Evolutionary conservation across 2,888 invertebrate genomes (phyloP).

Genomic region (Cantharis rustica): DNA sequence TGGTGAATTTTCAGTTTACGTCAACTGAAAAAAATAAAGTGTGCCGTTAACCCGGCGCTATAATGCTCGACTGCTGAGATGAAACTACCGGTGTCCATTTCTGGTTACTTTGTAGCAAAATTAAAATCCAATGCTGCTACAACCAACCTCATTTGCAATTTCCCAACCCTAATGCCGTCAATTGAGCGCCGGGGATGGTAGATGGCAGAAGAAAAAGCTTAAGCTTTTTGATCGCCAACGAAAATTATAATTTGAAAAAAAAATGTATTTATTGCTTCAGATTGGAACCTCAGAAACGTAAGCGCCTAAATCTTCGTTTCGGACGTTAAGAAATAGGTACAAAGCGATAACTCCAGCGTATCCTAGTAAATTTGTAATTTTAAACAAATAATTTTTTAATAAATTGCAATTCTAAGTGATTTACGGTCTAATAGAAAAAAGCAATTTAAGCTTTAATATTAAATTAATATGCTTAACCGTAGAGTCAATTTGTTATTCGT

Average conservation of each 20-base stretch:
- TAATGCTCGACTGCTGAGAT: too few species aligned
- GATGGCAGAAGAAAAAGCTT: too few species aligned
- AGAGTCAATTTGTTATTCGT: neutral
- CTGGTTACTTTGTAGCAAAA: too few species aligned
- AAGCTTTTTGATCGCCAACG: too few species aligned
- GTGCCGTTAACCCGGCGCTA: too few species aligned
- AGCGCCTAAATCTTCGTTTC: neutral
- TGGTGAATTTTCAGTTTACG: neutral
- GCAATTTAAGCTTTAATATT: neutral
- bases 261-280: neutral
- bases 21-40: neutral
- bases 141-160: too few species aligned
- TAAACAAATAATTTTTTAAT: neutral
- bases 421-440: neutral
- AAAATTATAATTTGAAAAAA: too few species aligned
- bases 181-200: too few species aligned
- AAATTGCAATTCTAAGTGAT: neutral
- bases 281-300: neutral
- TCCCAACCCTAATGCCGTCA: too few species aligned
- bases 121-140: too few species aligned
- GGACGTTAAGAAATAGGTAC: neutral
- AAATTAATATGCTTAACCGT: neutral
- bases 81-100: too few species aligned
- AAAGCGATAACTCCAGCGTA: neutral
- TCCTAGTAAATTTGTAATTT: neutral